A percentile compares a stretch with the other conserved stretches of the same genome.
Conservation (phyloP, 1,140 invertebrate genomes). For the Tribolium madens region DNA sequence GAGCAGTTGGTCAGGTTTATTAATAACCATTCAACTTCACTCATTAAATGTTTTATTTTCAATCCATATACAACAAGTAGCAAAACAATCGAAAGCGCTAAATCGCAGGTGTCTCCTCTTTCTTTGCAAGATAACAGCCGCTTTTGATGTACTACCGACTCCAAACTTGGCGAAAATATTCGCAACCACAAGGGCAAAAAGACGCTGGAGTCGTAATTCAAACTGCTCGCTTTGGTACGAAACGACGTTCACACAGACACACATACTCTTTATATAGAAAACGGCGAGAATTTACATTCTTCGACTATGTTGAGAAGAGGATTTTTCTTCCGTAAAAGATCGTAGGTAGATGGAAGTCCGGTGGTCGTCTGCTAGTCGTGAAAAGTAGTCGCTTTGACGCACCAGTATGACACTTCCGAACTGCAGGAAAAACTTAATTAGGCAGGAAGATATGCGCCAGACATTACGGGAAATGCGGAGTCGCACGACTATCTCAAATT, state of each 20-base stretch:
- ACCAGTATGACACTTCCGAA: background rate
- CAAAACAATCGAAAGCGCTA: background rate
- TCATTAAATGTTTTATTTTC: conserved; percentile 20
- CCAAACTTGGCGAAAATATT: conserved; percentile 21
- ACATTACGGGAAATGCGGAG: background rate
- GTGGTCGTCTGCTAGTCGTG: background rate
- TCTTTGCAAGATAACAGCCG: background rate
- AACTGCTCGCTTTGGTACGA: conserved; percentile 1
- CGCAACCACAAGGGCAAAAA: conserved; percentile 18
- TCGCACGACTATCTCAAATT: background rate
- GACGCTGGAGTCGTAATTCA: conserved; percentile 2
- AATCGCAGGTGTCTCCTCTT: conserved; percentile 1
- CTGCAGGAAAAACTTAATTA: background rate
- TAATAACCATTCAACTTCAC: conserved; percentile 20
- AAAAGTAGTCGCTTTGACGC: background rate
- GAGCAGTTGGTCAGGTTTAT: conserved; percentile 42
- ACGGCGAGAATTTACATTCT: conserved; percentile 11
- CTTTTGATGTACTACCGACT: conserved; percentile 7
- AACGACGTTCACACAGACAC: background rate
- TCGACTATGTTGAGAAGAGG: background rate
- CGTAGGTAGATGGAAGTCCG: background rate
- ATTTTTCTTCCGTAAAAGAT: background rate
- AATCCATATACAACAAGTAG: background rate
- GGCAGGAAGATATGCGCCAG: background rate
- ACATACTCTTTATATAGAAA: conserved; percentile 19